Base-by-base conservation (phyloP, 2,888 invertebrate species). In the Linyphia triangularis region DNA sequence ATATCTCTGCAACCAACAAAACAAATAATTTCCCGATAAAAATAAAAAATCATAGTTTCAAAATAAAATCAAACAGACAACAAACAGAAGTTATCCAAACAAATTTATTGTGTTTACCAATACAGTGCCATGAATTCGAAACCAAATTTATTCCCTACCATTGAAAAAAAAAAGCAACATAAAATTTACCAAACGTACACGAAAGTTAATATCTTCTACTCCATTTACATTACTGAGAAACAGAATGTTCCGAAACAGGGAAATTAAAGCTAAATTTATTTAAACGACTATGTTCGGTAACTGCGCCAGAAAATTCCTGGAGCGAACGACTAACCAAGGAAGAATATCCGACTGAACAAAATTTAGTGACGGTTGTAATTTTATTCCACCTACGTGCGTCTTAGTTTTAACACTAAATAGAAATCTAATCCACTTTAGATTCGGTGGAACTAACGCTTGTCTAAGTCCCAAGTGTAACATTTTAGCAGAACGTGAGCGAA, bases 341-440 rank as follows among this genome's bases (percentile, higher is more conserved):
- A 78, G 43, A 69, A 79, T 51, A 51, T 69, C 30, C 51, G 30
- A 51, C 51, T 4, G 57, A 69, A 33, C 67, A 69, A 81, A 81
- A 70, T 81, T 81, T 65, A 81, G 69, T 59, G 65, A 81, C 22
- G 81, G 22, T 59, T 63, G 72, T 85, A 85, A 85, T 85, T 78
- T 85, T 85, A 85, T 85, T 85, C 75, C 40, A 22, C 13, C 69
- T 85, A 85, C 85, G 85, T 85, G 85, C 85, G 63, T 85, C 78
- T 78, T 79, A 85, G 78, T 85, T 85, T 85, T 72, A 85, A 85
- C 78, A 72, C 77, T 85, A 85, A 78, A 85, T 78, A 85, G 85
- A 85, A 79, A 85, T 79, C 63, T 85, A 85, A 85, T 85, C 85
- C 85, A 85, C 85, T 85, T 85, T 85, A 61, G 85, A 77, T 75